Conservation (phyloP, 2,797 vertebrate genomes). For the Enteromius treurensis region DNA sequence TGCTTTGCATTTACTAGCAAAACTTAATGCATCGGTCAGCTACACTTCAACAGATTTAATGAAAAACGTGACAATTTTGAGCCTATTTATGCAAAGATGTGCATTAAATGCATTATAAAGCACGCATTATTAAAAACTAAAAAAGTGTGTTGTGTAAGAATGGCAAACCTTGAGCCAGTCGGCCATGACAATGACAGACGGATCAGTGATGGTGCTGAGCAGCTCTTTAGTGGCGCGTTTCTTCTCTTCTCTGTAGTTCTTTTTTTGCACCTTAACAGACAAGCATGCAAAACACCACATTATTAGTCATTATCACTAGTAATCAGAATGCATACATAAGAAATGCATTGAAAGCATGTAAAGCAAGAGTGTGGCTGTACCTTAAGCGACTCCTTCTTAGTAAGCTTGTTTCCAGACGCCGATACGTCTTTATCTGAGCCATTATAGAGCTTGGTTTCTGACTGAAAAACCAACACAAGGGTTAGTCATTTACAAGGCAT, state of each 20-base stretch:
- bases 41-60: neutral
- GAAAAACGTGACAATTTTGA: neutral
- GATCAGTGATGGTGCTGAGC: constrained; percentile 97
- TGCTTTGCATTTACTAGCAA: neutral
- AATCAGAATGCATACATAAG: neutral
- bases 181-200: constrained; percentile 97
- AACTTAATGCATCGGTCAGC: neutral
- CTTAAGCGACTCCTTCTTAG: constrained; percentile 99
- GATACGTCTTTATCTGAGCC: constrained; percentile 95
- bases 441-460: constrained; percentile 98
- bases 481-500: neutral
- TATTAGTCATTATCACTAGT: neutral
- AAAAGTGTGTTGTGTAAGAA: neutral
- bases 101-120: neutral
- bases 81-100: neutral
- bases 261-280: constrained; percentile 92
- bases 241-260: constrained; percentile 98
- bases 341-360: neutral
- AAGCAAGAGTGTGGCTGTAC: constrained; percentile 71
- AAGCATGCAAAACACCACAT: constrained; percentile 15
- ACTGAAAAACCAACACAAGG: constrained; percentile 74
- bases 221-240: constrained; percentile 97
- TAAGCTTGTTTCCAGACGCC: constrained; percentile 90
- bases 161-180: constrained; percentile 93
- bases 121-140: neutral